Conservation (phyloP, 2,888 invertebrate species). For the Clusia tigrina region DNA sequence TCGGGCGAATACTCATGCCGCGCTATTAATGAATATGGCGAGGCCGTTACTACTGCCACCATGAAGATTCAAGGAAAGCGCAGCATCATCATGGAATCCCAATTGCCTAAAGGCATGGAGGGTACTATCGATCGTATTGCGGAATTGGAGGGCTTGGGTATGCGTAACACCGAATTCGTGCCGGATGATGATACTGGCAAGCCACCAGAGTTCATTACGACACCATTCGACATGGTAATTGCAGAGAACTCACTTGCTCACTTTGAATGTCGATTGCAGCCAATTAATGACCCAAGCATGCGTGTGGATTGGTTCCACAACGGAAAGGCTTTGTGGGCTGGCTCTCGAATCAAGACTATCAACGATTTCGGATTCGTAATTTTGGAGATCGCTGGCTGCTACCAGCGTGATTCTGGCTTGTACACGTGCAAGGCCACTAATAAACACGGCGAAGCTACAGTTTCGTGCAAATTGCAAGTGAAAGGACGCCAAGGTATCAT, state of each 20-base stretch:
- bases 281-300: conserved; percentile 92
- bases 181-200: conserved; percentile 85
- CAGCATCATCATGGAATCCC: conserved; percentile 90
- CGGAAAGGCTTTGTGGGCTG: conserved; percentile 89
- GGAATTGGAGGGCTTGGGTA: conserved; percentile 85
- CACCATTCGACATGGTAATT: conserved; percentile 83
- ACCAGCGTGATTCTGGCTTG: conserved; percentile 90
- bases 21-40: conserved; percentile 87
- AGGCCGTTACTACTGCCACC: conserved; percentile 87
- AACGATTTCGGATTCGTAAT: conserved; percentile 98
- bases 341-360: conserved; percentile 93
- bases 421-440: conserved; percentile 94
- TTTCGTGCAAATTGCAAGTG: conserved; percentile 86
- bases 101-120: conserved; percentile 92
- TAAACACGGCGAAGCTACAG: conserved; percentile 88
- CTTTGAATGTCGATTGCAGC: conserved; percentile 89
- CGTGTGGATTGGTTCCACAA: conserved; percentile 98
- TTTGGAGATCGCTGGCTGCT: conserved; percentile 92
- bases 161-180: conserved; percentile 71
- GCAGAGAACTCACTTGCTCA: conserved; percentile 90
- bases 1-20: conserved; percentile 91
- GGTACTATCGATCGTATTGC: conserved; percentile 93
- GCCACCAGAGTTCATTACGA: conserved; percentile 89
- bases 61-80: conserved; percentile 93
- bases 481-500: conserved; percentile 88